Evolutionary conservation across 2,113 vertebrate genomes (phyloP).

Genomic region (Apeltes quadracus): DNA sequence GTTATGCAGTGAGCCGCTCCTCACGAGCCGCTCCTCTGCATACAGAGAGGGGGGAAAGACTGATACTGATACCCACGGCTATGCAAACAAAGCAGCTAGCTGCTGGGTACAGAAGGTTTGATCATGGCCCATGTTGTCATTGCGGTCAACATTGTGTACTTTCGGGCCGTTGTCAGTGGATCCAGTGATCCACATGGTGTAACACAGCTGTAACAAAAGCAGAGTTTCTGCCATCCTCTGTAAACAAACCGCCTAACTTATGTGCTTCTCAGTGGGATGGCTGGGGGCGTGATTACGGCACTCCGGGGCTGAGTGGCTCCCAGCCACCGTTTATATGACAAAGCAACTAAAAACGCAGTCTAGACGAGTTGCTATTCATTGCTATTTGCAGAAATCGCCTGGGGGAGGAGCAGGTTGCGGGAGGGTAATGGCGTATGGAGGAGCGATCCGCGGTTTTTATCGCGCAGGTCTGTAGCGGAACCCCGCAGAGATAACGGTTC

Average conservation of each 20-base stretch:
- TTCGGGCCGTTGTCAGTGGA: neutral
- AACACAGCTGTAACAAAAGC: constrained; percentile 40
- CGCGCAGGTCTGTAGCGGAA: constrained; percentile 39
- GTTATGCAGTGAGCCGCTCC: neutral
- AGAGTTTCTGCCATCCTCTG: constrained; percentile 28
- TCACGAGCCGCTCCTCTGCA: neutral
- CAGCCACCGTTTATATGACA: constrained; percentile 60
- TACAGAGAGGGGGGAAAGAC: neutral
- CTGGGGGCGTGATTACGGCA: constrained; percentile 55
- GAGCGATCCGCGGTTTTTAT: constrained; percentile 56
- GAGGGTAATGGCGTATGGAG: constrained; percentile 64
- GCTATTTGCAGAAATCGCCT: constrained; percentile 66
- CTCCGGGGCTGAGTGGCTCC: constrained; percentile 53
- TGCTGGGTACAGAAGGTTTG: neutral
- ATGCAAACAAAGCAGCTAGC: neutral
- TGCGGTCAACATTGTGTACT: neutral
- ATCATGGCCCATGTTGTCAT: neutral
- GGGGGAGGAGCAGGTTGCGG: constrained; percentile 29
- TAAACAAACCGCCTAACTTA: constrained; percentile 60
- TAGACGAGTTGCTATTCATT: constrained; percentile 59
- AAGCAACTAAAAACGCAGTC: constrained; percentile 53
- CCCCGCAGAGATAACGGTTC: constrained; percentile 39
- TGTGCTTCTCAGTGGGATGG: constrained; percentile 42
- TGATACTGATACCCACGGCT: too few species aligned
- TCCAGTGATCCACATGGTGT: neutral